A percentile compares a stretch with the other conserved stretches of the same genome.
Evolutionary conservation across 2,888 invertebrate species (phyloP).

Genomic region (Rosalia funebris): DNA sequence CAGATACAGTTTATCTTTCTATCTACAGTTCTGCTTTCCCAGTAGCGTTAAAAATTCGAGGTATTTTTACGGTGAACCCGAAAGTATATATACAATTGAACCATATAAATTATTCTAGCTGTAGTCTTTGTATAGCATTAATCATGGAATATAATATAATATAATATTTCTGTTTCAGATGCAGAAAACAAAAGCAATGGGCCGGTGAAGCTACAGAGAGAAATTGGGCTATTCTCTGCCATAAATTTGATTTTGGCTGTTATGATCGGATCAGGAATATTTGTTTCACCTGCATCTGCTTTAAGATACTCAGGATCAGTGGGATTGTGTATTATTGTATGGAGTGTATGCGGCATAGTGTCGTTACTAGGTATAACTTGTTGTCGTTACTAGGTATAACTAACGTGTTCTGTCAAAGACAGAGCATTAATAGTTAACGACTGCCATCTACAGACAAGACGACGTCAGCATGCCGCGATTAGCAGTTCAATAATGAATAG

Average conservation of each 20-base stretch:
- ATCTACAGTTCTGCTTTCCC: too few relatives aligned
- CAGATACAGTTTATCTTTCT: too few relatives aligned
- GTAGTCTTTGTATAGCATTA: not conserved
- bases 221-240: constrained; percentile 83
- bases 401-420: too few relatives aligned
- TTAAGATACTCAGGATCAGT: constrained; percentile 81
- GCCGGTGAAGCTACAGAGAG: constrained; percentile 75
- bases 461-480: too few relatives aligned
- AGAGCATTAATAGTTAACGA: too few relatives aligned
- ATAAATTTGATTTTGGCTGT: constrained; percentile 85
- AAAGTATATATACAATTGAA: not conserved
- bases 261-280: constrained; percentile 92
- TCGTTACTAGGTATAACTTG: constrained; percentile 77
- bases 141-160: not conserved
- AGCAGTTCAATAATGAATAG: too few relatives aligned
- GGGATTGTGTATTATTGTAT: constrained; percentile 80
- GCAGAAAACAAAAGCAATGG: constrained; percentile 28
- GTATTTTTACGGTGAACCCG: too few relatives aligned
- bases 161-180: not conserved
- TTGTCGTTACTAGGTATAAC: too few relatives aligned
- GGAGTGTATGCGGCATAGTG: constrained; percentile 81
- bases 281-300: constrained; percentile 84
- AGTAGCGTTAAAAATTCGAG: too few relatives aligned
- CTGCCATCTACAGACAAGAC: too few relatives aligned
- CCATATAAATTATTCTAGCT: not conserved